Conservation (phyloP, 2,888 invertebrate genomes). For the Nesidiocoris tenuis region DNA sequence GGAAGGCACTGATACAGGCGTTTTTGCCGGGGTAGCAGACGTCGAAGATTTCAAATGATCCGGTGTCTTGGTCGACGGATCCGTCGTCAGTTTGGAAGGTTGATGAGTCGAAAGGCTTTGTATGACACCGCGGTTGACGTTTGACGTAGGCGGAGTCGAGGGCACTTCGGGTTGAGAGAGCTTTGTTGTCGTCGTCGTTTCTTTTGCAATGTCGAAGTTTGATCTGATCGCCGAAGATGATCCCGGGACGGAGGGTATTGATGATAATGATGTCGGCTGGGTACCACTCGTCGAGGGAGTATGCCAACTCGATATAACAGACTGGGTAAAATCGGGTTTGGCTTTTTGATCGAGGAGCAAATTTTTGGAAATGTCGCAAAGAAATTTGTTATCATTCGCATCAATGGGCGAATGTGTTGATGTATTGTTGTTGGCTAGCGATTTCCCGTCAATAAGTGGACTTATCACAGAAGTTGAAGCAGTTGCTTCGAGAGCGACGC, state of each 20-base stretch:
- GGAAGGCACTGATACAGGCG: constrained; percentile 34
- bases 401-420: constrained; percentile 15
- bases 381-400: constrained; percentile 19
- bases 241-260: constrained; percentile 19
- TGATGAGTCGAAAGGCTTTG: not conserved
- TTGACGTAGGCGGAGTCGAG: not conserved
- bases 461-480: constrained; percentile 33
- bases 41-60: not conserved
- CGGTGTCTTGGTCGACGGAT: not conserved
- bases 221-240: constrained; percentile 2
- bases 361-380: constrained; percentile 29
- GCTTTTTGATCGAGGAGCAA: constrained; percentile 22
- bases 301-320: not conserved
- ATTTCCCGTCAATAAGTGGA: constrained; percentile 38
- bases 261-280: not conserved
- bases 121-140: constrained; percentile 8
- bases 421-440: constrained; percentile 17
- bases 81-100: not conserved
- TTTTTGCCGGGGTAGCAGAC: not conserved
- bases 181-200: not conserved
- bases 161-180: not conserved
- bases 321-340: constrained; percentile 1
- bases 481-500: constrained; percentile 11
- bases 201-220: not conserved
- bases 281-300: constrained; percentile 33